Evolutionary conservation across 1,140 invertebrate species (phyloP).

Genomic region (Gonioctena quinquepunctata): DNA sequence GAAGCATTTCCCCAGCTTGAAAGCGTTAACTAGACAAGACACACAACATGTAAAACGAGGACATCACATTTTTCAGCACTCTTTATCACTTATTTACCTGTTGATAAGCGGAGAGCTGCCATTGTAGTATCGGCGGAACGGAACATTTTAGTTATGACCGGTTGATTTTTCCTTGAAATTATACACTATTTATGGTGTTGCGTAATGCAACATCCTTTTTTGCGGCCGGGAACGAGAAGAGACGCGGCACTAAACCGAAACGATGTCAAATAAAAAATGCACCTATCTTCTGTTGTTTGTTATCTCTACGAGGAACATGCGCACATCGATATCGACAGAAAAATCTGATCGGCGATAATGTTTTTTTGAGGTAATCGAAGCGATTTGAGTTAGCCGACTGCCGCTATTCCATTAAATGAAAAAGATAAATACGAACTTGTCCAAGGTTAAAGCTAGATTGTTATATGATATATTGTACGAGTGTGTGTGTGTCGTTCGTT

Average conservation of each 20-base stretch:
- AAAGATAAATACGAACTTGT: slow-evolving; percentile 12
- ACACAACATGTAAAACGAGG: background rate
- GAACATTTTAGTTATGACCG: background rate
- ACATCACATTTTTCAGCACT: background rate
- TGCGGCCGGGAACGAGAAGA: background rate
- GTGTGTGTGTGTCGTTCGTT: background rate
- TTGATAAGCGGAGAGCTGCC: background rate
- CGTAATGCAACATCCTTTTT: background rate
- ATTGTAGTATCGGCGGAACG: background rate
- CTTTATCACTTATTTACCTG: slow-evolving; percentile 14
- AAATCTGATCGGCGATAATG: slow-evolving; percentile 1
- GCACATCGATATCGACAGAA: background rate
- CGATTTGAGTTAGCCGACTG: background rate
- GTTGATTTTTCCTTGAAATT: background rate
- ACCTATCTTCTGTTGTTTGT: background rate
- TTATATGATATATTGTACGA: background rate
- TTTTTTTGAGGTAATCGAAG: slow-evolving; percentile 7
- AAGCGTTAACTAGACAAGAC: slow-evolving; percentile 10
- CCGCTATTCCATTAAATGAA: slow-evolving; percentile 7
- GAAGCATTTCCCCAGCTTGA: slow-evolving; percentile 6
- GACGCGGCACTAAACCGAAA: background rate
- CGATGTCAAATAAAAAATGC: background rate
- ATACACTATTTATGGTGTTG: background rate
- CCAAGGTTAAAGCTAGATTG: slow-evolving; percentile 2
- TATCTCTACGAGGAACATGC: background rate